These are phyloP conservation scores for Perizoma flavofasciatum DNA, from an alignment of 2,888 invertebrate species.

Conservation along the genomic window DNA sequence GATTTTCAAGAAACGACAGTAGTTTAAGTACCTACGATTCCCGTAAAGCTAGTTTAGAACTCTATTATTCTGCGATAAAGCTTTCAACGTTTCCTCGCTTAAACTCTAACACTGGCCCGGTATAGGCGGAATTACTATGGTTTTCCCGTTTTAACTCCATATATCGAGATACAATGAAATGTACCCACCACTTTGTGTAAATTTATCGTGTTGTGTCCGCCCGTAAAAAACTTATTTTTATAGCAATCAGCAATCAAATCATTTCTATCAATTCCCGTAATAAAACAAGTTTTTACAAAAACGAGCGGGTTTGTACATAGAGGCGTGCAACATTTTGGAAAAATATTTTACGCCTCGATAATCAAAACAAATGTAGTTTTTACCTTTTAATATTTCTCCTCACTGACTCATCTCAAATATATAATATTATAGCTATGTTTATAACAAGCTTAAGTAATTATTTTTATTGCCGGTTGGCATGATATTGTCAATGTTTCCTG, in stretches of 20 bases:
- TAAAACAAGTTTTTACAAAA: too few relatives aligned
- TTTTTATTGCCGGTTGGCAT: slow-evolving; percentile 34
- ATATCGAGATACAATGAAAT: slow-evolving; percentile 27
- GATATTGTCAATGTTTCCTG: slow-evolving; percentile 34
- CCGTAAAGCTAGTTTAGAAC: slow-evolving; percentile 7
- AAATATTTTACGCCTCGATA: too few relatives aligned
- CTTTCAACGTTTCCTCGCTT: slow-evolving; percentile 11
- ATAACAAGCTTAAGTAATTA: slow-evolving; percentile 11
- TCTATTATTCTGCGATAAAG: slow-evolving; percentile 14
- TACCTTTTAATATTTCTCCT: too few relatives aligned
- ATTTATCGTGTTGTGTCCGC: slow-evolving; percentile 29
- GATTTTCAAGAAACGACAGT: slow-evolving; percentile 2
- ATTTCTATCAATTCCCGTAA: too few relatives aligned
- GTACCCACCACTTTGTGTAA: slow-evolving; percentile 28
- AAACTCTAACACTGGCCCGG: neutral
- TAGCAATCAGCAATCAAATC: too few relatives aligned
- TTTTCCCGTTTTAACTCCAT: slow-evolving; percentile 22
- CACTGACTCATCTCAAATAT: too few relatives aligned
- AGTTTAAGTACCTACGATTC: neutral
- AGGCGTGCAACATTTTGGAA: too few relatives aligned
- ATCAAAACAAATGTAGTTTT: too few relatives aligned
- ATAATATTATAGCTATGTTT: too few relatives aligned
- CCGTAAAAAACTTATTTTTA: too few relatives aligned
- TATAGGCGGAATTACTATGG: slow-evolving; percentile 13
- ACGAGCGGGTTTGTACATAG: too few relatives aligned